Base-by-base conservation (phyloP, 2,888 invertebrate species). In the Drosophila hawaiiensis region DNA sequence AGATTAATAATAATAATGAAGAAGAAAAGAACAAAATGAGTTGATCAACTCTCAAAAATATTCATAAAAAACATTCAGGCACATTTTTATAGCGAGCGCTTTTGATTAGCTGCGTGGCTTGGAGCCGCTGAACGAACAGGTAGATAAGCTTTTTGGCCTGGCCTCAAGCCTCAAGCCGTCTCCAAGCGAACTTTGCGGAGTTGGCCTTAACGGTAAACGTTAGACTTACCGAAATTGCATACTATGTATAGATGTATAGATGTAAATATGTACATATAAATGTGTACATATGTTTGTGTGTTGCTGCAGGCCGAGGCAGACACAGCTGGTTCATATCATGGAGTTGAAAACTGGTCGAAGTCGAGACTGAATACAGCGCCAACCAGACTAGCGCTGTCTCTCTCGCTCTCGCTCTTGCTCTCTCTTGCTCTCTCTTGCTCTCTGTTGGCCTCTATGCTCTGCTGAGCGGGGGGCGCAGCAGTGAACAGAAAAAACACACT, bases 251-350 rank as follows among this genome's bases (percentile, higher is more conserved):
- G 41, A 2, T 43, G 33, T 52, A n/a, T 39, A 5, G 22, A 12
- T 67, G 49, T 56, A 25, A 9, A 14, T 31, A 33, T 37, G 4
- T 39, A 12, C 28, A 31, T 9, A 31, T 31, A 31, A 31, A 7
- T 49, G 6, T 53, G 7, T 33, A 25, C 43, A 16, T 54, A 33
- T 55, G 67, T 28, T 28, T 39, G 33, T 12, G 14, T 72, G 77
- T 73, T 69, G 68, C 65, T 68, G 68, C 68, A 61, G 70, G 69
- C 73, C 59, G 50, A 50, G 82, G 68, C 72, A 82, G 89, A 74
- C 85, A 76, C 81, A 87, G 90, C 90, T 90, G 87, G 79, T 75
- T 82, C 84, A 82, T 83, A 75, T 73, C 81, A 73, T 72, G 74
- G 74, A 73, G 75, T 80, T 74, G 73, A 68, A 56, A 56, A 74